A percentile compares a stretch with the other conserved stretches of the same genome.
phyloP scores from a whole-genome alignment of 2,113 vertebrate species.

The Emydocephalus ijimae region DNA sequence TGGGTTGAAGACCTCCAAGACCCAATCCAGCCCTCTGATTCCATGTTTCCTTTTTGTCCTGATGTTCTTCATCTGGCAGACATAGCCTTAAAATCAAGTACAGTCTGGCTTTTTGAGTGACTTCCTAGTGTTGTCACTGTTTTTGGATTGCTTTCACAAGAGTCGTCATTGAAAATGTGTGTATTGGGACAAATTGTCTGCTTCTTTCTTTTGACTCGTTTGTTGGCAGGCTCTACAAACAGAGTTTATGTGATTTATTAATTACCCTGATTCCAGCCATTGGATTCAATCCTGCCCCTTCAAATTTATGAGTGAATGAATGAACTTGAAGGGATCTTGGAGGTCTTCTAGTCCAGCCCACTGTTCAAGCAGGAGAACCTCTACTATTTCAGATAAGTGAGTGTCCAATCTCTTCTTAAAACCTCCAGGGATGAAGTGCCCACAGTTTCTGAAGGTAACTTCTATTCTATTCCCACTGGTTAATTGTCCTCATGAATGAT shows the following conservation, averaged over 20 bases:
- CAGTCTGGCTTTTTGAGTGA: neutral
- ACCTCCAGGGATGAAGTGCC: too few species aligned
- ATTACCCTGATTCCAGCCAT: neutral
- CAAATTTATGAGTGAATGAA: neutral
- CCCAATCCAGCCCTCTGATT: neutral
- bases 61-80: neutral
- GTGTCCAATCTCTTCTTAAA: too few species aligned
- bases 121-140: neutral
- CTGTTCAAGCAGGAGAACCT: too few species aligned
- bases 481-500: too few species aligned
- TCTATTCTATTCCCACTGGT: too few species aligned
- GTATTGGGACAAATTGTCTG: neutral
- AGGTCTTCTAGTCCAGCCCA: too few species aligned
- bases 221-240: neutral
- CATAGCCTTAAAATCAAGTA: neutral
- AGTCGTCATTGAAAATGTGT: neutral
- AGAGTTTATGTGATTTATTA: neutral
- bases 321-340: too few species aligned
- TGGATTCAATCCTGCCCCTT: neutral
- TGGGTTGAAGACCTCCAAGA: neutral
- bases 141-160: neutral
- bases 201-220: neutral
- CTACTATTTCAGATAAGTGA: too few species aligned
- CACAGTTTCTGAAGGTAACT: too few species aligned
- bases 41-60: neutral